A percentile compares a stretch with the other conserved stretches of the same genome.
These are phyloP conservation scores for Neodiprion virginianus DNA, from an alignment of 1,140 invertebrate species.

Conservation along the genomic window DNA sequence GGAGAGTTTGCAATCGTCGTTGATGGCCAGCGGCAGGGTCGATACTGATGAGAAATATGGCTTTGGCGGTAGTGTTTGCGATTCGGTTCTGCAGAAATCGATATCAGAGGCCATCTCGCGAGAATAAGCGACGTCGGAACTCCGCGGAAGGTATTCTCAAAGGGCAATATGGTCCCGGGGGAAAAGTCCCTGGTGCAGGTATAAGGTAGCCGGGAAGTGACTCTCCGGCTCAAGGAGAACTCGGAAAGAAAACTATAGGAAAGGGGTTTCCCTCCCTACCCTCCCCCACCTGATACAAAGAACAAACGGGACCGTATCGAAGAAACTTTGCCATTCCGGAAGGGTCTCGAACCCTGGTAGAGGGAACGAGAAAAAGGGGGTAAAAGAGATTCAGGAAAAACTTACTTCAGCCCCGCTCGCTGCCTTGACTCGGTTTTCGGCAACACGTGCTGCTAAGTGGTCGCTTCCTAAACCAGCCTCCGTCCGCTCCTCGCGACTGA, in stretches of 20 bases:
- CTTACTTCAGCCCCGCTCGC: background rate
- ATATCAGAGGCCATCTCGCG: too few species aligned
- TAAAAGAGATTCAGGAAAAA: constrained; percentile 6
- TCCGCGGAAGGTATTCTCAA: too few species aligned
- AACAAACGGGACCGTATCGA: background rate
- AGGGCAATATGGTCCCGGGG: background rate
- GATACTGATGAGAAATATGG: too few species aligned
- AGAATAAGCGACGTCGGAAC: too few species aligned
- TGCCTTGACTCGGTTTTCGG: constrained; percentile 16
- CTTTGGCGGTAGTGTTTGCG: too few species aligned
- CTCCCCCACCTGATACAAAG: background rate
- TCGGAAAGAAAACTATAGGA: background rate
- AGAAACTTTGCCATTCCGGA: background rate
- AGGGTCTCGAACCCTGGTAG: background rate
- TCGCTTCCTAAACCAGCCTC: constrained; percentile 10
- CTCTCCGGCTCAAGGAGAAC: background rate
- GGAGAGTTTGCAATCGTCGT: too few species aligned
- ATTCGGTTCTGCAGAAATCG: too few species aligned
- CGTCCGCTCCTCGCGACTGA: background rate
- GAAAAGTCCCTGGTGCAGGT: background rate
- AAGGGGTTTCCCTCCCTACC: background rate
- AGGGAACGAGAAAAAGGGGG: background rate
- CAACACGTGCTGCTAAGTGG: constrained; percentile 17
- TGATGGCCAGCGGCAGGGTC: too few species aligned
- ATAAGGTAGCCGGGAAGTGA: too few species aligned